These are phyloP conservation scores for Oceanodroma tethys DNA, from an alignment of 2,113 vertebrate genomes.

Conservation along the genomic window DNA sequence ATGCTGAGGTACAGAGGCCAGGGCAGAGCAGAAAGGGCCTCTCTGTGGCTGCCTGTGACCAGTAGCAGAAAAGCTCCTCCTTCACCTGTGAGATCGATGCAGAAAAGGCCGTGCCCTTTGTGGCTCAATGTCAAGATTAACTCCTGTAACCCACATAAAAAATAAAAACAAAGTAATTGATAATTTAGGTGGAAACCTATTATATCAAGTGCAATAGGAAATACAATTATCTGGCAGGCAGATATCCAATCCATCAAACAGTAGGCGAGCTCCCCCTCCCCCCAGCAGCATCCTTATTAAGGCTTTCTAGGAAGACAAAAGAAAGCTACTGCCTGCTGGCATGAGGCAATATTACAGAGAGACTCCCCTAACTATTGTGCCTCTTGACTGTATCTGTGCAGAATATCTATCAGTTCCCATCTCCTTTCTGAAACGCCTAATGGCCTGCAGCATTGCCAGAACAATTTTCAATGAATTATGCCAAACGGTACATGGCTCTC, in stretches of 20 bases:
- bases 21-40: neutral
- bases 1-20: neutral
- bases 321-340: neutral
- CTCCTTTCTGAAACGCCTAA: slow-evolving; percentile 8
- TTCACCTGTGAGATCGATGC: neutral
- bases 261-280: neutral
- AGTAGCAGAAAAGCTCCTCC: neutral
- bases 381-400: neutral
- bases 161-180: slow-evolving; percentile 46
- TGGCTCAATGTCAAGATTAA: slow-evolving; percentile 12
- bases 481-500: slow-evolving; percentile 13
- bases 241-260: slow-evolving; percentile 4
- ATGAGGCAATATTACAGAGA: neutral
- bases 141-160: neutral
- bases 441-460: slow-evolving; percentile 17
- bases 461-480: slow-evolving; percentile 46
- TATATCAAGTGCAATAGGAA: slow-evolving; percentile 45
- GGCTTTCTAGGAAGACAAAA: slow-evolving; percentile 46
- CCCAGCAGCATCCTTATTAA: neutral
- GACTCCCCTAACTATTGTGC: neutral
- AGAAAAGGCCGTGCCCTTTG: neutral
- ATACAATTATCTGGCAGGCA: slow-evolving; percentile 55
- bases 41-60: neutral
- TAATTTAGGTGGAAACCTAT: slow-evolving; percentile 46
- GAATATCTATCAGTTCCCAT: slow-evolving; percentile 1